Percentiles rank a stretch among this genome's conserved stretches.
Evolutionary conservation across 2,797 vertebrate genomes (phyloP).

Genomic region (Spheniscus humboldti): DNA sequence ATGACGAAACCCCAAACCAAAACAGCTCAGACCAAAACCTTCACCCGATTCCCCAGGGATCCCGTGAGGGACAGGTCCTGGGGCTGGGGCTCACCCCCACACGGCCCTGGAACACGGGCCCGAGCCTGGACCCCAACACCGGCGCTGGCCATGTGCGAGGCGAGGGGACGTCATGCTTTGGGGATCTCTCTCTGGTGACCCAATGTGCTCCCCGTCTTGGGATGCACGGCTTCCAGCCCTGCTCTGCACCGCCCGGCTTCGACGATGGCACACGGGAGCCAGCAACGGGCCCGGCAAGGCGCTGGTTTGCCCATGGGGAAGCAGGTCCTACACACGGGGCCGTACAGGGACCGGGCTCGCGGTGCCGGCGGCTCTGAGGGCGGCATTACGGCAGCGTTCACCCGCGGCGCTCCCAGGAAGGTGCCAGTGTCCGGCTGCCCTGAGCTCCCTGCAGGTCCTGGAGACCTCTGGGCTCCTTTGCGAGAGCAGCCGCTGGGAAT

Average conservation of each 20-base stretch:
- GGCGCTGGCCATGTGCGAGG: fast-evolving
- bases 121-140: fast-evolving
- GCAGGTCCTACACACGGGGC: fast-evolving
- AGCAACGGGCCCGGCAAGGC: fast-evolving
- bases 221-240: not conserved
- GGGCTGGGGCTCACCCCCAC: not conserved
- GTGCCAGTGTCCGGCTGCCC: not conserved
- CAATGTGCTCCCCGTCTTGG: fast-evolving
- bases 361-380: fast-evolving
- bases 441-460: not conserved
- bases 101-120: fast-evolving
- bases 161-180: fast-evolving
- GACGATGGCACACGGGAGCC: fast-evolving
- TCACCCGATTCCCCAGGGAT: not conserved
- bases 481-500: not conserved
- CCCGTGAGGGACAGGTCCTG: not conserved
- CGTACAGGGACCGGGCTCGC: fast-evolving
- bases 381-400: fast-evolving
- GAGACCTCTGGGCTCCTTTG: not conserved
- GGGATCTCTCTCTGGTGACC: not conserved
- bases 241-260: not conserved
- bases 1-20: constrained; percentile 56
- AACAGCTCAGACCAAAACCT: constrained; percentile 9
- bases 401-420: fast-evolving
- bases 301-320: not conserved